Evolutionary conservation across 2,888 invertebrate species (phyloP).

Genomic region (Andrena flavipes): DNA sequence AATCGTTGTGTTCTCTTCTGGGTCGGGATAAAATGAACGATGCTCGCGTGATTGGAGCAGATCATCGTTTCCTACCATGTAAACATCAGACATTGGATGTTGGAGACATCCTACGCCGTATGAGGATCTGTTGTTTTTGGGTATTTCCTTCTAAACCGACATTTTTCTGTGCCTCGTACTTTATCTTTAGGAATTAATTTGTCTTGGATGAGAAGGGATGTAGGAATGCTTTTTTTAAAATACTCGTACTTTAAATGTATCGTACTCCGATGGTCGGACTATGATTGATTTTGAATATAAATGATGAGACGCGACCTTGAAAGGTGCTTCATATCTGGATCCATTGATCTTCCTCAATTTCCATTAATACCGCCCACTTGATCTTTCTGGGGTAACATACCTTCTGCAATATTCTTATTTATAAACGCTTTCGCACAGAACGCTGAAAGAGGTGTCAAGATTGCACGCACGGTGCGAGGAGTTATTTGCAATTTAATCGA

Average conservation of each 20-base stretch:
- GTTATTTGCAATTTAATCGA: constrained; percentile 5
- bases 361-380: not conserved
- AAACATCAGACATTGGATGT: constrained; percentile 2
- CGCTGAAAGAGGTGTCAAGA: not conserved
- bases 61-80: not conserved
- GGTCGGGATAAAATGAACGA: constrained; percentile 12
- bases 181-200: not conserved
- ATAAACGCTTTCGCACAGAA: not conserved
- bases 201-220: not conserved
- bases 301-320: no score
- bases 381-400: not conserved
- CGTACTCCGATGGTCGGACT: no score
- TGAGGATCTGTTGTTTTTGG: not conserved
- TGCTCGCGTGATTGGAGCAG: not conserved
- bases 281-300: no score
- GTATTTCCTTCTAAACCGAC: not conserved
- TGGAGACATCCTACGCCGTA: not conserved
- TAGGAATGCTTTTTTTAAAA: not conserved
- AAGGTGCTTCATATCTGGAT: no score
- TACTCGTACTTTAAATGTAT: no score
- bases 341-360: not conserved
- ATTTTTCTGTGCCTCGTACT: not conserved
- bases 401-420: not conserved
- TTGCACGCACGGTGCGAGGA: not conserved
- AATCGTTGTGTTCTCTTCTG: constrained; percentile 20